Conservation (phyloP, 2,797 vertebrate genomes). For the Galagoides demidoff region DNA sequence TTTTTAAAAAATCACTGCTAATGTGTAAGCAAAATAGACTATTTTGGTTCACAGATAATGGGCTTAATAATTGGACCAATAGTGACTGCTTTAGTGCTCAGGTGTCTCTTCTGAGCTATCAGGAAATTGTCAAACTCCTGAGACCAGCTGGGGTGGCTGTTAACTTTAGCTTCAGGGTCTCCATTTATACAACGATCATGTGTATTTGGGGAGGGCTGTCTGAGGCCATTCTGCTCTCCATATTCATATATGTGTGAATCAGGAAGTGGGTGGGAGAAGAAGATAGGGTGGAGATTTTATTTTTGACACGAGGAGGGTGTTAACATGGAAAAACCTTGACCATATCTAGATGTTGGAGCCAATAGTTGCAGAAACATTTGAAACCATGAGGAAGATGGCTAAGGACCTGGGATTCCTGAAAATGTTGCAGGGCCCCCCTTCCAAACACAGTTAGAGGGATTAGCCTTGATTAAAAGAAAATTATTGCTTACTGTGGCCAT, state of each 20-base stretch:
- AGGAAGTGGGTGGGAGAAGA: not conserved
- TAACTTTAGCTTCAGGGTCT: not conserved
- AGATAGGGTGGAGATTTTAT: not conserved
- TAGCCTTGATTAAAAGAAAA: not conserved
- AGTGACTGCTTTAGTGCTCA: not conserved
- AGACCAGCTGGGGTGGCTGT: not conserved
- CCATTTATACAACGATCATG: not conserved
- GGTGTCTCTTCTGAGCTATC: not conserved
- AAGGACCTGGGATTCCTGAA: not conserved
- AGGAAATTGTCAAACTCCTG: not conserved
- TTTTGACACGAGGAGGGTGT: not conserved
- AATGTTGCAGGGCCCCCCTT: not conserved
- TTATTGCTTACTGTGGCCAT: not conserved
- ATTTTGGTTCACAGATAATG: not conserved
- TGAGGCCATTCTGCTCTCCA: not conserved
- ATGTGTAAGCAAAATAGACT: not conserved
- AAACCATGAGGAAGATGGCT: not conserved
- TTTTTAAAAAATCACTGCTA: not conserved
- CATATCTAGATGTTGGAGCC: not conserved
- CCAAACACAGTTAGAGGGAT: not conserved
- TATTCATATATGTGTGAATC: not conserved
- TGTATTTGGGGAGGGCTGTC: not conserved
- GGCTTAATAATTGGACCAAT: not conserved
- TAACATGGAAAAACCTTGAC: not conserved
- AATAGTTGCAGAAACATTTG: not conserved